Conservation (phyloP, 1,140 invertebrate genomes). For the Neodiprion pinetum region DNA sequence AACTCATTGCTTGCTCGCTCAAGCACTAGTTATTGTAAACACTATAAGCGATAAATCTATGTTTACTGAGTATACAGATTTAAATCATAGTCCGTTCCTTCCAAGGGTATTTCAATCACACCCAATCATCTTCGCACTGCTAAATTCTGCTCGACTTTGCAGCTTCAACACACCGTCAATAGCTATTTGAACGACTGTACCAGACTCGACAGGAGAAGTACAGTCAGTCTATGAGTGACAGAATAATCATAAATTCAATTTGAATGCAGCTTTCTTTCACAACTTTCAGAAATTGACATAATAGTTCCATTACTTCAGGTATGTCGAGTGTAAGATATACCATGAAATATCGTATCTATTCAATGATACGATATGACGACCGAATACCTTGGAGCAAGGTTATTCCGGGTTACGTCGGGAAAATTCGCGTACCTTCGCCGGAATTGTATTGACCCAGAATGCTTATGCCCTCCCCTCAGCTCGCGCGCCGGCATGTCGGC, state of each 20-base stretch:
- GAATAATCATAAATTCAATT: neutral
- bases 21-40: neutral
- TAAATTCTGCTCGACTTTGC: neutral
- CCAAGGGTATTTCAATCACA: neutral
- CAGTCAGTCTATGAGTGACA: constrained; percentile 28
- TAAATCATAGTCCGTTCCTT: neutral
- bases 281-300: neutral
- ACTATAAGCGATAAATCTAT: neutral
- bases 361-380: neutral
- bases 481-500: too few species aligned
- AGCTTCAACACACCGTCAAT: constrained; percentile 29
- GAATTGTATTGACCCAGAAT: constrained; percentile 15
- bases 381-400: constrained; percentile 27
- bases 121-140: neutral
- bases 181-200: constrained; percentile 33
- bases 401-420: constrained; percentile 27
- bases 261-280: neutral
- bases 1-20: neutral
- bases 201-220: constrained; percentile 31
- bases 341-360: neutral
- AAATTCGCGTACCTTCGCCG: constrained; percentile 29
- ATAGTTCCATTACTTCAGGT: neutral
- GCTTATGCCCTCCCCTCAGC: too few species aligned
- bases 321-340: neutral
- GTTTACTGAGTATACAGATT: neutral